These are phyloP conservation scores for Tetramorium bicarinatum DNA, from an alignment of 2,888 invertebrate genomes.

Conservation along the genomic window DNA sequence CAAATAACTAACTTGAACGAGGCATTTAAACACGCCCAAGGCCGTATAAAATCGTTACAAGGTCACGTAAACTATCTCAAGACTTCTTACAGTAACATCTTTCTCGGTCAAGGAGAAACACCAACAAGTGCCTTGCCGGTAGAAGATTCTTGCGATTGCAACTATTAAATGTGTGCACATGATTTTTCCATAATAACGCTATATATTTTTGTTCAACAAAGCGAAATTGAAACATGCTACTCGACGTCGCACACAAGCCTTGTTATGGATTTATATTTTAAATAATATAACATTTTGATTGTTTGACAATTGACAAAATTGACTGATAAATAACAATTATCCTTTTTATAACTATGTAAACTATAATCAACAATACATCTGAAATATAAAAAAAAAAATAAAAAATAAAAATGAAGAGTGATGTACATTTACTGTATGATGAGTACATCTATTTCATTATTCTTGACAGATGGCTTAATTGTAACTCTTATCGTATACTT, in stretches of 20 bases:
- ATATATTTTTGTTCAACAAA: slow-evolving; percentile 24
- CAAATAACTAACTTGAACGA: slow-evolving; percentile 90
- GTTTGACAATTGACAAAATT: slow-evolving; percentile 16
- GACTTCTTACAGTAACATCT: slow-evolving; percentile 84
- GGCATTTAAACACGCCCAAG: slow-evolving; percentile 90
- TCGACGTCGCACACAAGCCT: not conserved
- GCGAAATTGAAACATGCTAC: slow-evolving; percentile 25
- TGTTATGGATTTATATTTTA: slow-evolving; percentile 16
- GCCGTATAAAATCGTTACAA: slow-evolving; percentile 89
- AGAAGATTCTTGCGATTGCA: slow-evolving; percentile 83
- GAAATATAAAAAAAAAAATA: slow-evolving; percentile 25
- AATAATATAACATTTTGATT: slow-evolving; percentile 14
- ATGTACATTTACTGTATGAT: not conserved
- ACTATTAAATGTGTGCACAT: slow-evolving; percentile 71
- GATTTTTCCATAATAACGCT: not conserved
- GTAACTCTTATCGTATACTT: slow-evolving; percentile 3
- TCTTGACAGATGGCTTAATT: not conserved
- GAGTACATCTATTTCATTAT: not conserved
- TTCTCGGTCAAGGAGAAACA: slow-evolving; percentile 77
- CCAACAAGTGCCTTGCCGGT: slow-evolving; percentile 70
- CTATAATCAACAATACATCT: not conserved
- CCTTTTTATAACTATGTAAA: slow-evolving; percentile 24
- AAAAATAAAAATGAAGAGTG: not conserved
- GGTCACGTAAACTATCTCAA: slow-evolving; percentile 90
- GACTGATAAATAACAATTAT: slow-evolving; percentile 18